Conservation (phyloP, 2,113 vertebrate genomes). For the Bos indicus region DNA sequence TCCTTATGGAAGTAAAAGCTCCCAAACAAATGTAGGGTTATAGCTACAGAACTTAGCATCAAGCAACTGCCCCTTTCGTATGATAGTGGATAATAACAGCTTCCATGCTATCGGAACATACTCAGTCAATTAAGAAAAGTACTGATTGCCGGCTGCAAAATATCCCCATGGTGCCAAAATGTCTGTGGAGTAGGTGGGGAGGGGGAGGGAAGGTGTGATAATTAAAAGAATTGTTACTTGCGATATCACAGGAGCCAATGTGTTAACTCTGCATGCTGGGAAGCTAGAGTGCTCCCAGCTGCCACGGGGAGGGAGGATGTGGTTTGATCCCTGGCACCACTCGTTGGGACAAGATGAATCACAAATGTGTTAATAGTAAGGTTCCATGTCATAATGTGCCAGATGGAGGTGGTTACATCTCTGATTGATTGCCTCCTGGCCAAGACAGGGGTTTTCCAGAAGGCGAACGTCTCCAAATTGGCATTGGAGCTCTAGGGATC, state of each 20-base stretch:
- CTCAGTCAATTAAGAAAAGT: conserved; percentile 77
- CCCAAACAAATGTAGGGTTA: not conserved
- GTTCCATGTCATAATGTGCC: conserved; percentile 79
- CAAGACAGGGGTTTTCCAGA: conserved; percentile 78
- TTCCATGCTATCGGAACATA: conserved; percentile 64
- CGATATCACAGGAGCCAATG: conserved; percentile 76
- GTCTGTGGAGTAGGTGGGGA: conserved; percentile 72
- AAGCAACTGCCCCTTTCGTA: conserved; percentile 1
- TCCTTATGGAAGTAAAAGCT: not conserved
- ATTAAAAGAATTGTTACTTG: conserved; percentile 82
- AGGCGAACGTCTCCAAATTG: conserved; percentile 75
- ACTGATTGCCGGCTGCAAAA: conserved; percentile 73
- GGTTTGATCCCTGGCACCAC: conserved; percentile 76
- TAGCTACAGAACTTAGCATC: not conserved
- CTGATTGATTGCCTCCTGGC: conserved; percentile 82
- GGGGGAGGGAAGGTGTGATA: conserved; percentile 80
- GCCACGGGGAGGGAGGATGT: conserved; percentile 61
- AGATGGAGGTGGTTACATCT: conserved; percentile 82
- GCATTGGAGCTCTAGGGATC: conserved; percentile 56
- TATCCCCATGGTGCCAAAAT: conserved; percentile 76
- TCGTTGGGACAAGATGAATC: conserved; percentile 82
- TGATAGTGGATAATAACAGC: conserved; percentile 60
- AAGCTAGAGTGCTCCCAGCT: conserved; percentile 79
- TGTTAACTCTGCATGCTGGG: conserved; percentile 73
- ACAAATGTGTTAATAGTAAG: conserved; percentile 75